Evolutionary conservation across 2,113 vertebrate species (phyloP), one percentile per base, ranked within the genome.

Genomic region (Elgaria multicarinata): DNA sequence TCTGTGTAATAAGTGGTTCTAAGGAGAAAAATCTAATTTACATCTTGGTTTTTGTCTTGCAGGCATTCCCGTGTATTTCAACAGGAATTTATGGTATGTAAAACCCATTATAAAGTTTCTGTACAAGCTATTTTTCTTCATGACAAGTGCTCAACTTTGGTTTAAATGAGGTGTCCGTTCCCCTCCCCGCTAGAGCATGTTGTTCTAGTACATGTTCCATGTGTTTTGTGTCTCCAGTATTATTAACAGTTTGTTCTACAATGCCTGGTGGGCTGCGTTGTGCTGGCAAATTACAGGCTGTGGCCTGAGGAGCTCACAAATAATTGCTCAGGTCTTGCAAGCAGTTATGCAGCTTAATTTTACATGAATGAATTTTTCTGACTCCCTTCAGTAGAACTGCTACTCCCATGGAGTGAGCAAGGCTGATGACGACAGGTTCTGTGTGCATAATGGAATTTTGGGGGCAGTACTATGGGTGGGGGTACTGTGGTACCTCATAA

Each of bases 31-130:
- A 90, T 88, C 26, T 13, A 90, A 91, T 91, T 96, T 55, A 95
- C 78, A 33, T n/a, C 85, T 89, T 81, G 90, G 85, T 94, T 90
- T 95, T 96, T 94, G 89, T 92, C 97, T 97, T 96, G 87, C 98
- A 99, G 99, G 99, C 99, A 91, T 99, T 99, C 94, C 99, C 99
- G 26, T 99, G 99, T 94, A 99, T 99, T 97, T 99, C 99, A 89
- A 99, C 99, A 1, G 99, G 99, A 96, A 99, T 99, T 97, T 99
- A 99, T 95, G 99, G 99, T 99, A 98, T 99, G 99, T 81, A 81
- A 75, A 94, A 79, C 50, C 78, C 72, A 0, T 0, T 91, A 46
- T 92, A 9, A 0, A 67, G 58, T 91, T 93, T 86, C 18, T 93
- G 7, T 93, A 94, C 90, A 33, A 36, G 2, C 55, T 1, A 20